Evolutionary conservation across 1,140 invertebrate species (phyloP), one percentile per base, ranked within the genome.

Genomic region (Macrosteles quadrilineatus): DNA sequence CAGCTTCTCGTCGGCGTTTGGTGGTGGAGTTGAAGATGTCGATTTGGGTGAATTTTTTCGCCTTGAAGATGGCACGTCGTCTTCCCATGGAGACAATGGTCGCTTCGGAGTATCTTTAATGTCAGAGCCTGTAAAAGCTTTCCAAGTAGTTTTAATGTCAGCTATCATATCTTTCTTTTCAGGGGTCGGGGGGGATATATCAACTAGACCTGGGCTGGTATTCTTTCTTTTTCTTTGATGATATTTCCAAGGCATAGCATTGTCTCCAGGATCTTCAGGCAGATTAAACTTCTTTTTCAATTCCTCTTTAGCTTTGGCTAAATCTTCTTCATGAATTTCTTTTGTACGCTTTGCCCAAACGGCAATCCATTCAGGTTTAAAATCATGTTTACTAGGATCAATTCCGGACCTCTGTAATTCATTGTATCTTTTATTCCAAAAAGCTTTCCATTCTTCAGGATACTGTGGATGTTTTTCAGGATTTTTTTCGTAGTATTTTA

Each of bases 391-490:
- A 40, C 86, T 84, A 0, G 91, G 87, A 79, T 94, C 90, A 76
- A 88, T 88, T 19, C 77, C 77, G 25, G 71, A 64, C 12, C 69
- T 53, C 67, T 78, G 76, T 50, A 94, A 80, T 78, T 94, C 91
- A 77, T 93, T 93, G 76, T 93, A 93, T 0, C 91, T 85, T 3
- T 85, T 81, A 75, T 91, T 91, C 91, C 91, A 93, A 76, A 93
- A 93, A 76, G 88, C 89, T 76, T 93, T 93, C 92, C 92, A 95
- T 75, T 95, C 92, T 21, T 91, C 90, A 0, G 90, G 89, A 76
- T 95, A 95, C 3, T 88, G 83, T 0, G 92, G 91, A 83, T 94
- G 92, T 74, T 93, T 93, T 75, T 95, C 92, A 0, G 92, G 92
- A 78, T 92, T 91, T 74, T 90, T 89, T 74, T 93, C 88, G 76